Base-by-base conservation (phyloP, 2,888 invertebrate species). In the Brachyopa scutellaris region DNA sequence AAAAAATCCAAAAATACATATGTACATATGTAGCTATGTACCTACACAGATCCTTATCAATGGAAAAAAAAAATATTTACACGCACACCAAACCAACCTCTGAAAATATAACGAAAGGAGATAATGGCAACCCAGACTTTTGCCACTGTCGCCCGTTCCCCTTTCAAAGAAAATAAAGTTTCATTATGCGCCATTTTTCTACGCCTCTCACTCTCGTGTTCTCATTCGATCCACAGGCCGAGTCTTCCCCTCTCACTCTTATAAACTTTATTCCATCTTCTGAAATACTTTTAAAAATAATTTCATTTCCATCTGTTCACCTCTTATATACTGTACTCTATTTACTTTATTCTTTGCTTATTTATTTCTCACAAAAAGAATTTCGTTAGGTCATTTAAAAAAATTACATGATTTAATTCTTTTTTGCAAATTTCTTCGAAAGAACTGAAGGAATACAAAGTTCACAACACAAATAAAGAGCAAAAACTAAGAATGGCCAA, bases 111-210 rank as follows among this genome's bases (percentile, higher is more conserved):
- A 51, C n/a, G 40, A 49, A 26, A 23, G 40, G 51, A 67, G 61
- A 77, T 61, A 77, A 77, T 70, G 62, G 77, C 77, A 62, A 70
- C 33, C 31, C 15, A 42, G 38, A 55, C 61, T 36, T n/a, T n/a
- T n/a, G 31, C 38, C 45, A 11, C 26, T 2, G 4, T 36, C 47
- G n/a, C 51, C 45, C 38, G 47, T 47, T 47, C 38, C 47, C 9
- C 7, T 8, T 21, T n/a, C 45, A 49, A 70, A 64, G 47, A 77
- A 77, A 77, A 77, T 62, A 70, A 77, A 70, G 55, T 77, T 77
- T 70, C 31, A 64, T 77, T 77, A 70, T 77, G 77, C 70, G 55
- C 77, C 70, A 77, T 77, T 70, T 77, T 69, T 55, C 40, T 70
- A 47, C 45, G 62, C 31, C 17, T 31, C 29, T 40, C 40, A 13